Conservation (phyloP, 2,888 invertebrate species). For the Horisme vitalbata region DNA sequence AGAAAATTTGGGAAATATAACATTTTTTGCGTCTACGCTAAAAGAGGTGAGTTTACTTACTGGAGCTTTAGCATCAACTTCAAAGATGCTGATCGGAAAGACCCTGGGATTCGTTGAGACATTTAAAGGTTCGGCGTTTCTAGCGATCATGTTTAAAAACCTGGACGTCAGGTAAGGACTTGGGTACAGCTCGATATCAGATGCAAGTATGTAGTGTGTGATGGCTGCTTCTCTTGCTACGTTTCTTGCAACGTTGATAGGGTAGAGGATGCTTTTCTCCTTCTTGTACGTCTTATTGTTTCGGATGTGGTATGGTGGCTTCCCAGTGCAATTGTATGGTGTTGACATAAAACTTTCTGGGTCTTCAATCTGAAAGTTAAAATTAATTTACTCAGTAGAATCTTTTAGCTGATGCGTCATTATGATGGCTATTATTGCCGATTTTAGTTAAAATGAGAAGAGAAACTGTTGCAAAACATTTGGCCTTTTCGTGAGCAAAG, state of each 20-base stretch:
- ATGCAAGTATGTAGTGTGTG: constrained; percentile 92
- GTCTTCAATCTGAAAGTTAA: constrained; percentile 84
- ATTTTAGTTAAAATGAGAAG: no score
- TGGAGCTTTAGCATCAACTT: constrained; percentile 85
- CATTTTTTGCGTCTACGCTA: no score
- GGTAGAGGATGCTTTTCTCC: constrained; percentile 91
- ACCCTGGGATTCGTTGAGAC: constrained; percentile 85
- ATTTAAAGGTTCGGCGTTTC: constrained; percentile 86
- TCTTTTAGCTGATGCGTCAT: not conserved
- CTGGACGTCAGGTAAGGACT: constrained; percentile 90
- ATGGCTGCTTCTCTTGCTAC: constrained; percentile 92
- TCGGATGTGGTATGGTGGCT: constrained; percentile 87
- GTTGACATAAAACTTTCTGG: constrained; percentile 84
- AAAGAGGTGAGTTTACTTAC: constrained; percentile 60
- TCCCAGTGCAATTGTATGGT: constrained; percentile 87
- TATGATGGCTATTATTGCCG: no score
- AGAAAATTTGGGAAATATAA: no score
- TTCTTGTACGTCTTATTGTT: constrained; percentile 91
- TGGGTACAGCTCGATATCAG: constrained; percentile 95
- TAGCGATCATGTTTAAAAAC: constrained; percentile 93
- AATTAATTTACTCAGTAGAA: not conserved
- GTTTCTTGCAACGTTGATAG: constrained; percentile 95
- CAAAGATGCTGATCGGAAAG: constrained; percentile 94
- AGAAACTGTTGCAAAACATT: no score
- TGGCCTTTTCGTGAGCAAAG: no score